Evolutionary conservation across 2,113 vertebrate species (phyloP).

Genomic region (Pseudonaja textilis): DNA sequence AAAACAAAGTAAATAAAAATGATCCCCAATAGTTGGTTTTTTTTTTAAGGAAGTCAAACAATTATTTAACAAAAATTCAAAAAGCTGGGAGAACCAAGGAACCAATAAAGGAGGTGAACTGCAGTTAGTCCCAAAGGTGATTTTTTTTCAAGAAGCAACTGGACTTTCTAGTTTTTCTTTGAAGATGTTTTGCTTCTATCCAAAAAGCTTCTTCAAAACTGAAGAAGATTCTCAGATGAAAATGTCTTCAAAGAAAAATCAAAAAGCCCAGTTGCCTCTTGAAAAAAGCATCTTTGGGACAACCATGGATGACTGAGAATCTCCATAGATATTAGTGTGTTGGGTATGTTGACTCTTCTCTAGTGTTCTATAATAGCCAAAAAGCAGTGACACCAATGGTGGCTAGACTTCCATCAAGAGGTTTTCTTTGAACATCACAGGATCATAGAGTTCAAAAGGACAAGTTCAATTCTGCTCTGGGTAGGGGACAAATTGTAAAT

Average conservation of each 20-base stretch:
- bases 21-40: neutral
- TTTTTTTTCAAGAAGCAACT: too few relatives aligned
- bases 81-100: neutral
- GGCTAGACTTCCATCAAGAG: neutral
- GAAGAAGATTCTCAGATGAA: too few relatives aligned
- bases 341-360: neutral
- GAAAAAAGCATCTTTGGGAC: too few relatives aligned
- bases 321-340: too few relatives aligned
- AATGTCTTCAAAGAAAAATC: too few relatives aligned
- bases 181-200: too few relatives aligned
- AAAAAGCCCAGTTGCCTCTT: too few relatives aligned
- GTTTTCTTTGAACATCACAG: neutral
- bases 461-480: neutral
- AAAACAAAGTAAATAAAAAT: too few relatives aligned
- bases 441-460: neutral
- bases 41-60: neutral
- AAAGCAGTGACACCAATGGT: neutral
- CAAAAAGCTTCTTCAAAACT: too few relatives aligned
- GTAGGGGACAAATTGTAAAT: neutral
- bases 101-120: neutral
- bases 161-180: too few relatives aligned
- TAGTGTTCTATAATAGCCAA: neutral
- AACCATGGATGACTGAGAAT: too few relatives aligned
- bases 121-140: neutral
- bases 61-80: neutral